These are phyloP conservation scores for Macrotis lagotis DNA, from an alignment of 2,113 vertebrate species.

Conservation along the genomic window DNA sequence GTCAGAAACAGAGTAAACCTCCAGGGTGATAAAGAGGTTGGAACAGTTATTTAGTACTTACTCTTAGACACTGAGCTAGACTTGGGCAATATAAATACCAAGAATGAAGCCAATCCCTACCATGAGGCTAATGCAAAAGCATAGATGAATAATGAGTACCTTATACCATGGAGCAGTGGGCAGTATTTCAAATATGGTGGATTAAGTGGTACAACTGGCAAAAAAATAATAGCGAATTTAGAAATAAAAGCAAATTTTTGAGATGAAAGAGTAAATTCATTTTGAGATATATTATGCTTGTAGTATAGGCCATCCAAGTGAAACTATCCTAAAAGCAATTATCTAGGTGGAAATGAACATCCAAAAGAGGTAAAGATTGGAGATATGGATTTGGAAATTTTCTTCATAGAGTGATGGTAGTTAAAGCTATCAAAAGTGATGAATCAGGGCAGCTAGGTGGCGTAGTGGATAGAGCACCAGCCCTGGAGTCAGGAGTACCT, in stretches of 20 bases:
- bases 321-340: not conserved
- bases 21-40: not conserved
- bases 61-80: not conserved
- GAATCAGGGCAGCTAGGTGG: too few relatives aligned
- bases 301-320: not conserved
- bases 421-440: not conserved
- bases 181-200: not conserved
- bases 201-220: not conserved
- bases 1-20: not conserved
- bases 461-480: too few relatives aligned
- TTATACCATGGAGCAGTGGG: not conserved
- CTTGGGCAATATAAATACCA: not conserved
- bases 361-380: not conserved
- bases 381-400: not conserved
- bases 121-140: not conserved
- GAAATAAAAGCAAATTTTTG: not conserved
- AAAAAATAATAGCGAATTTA: not conserved
- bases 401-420: not conserved
- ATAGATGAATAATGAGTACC: not conserved
- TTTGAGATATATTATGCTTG: not conserved
- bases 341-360: not conserved
- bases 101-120: not conserved
- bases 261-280: not conserved
- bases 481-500: too few relatives aligned
- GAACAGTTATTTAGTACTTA: not conserved